Evolutionary conservation across 2,113 vertebrate species (phyloP).

Genomic region (Cryptoleucopteryx plumbea): DNA sequence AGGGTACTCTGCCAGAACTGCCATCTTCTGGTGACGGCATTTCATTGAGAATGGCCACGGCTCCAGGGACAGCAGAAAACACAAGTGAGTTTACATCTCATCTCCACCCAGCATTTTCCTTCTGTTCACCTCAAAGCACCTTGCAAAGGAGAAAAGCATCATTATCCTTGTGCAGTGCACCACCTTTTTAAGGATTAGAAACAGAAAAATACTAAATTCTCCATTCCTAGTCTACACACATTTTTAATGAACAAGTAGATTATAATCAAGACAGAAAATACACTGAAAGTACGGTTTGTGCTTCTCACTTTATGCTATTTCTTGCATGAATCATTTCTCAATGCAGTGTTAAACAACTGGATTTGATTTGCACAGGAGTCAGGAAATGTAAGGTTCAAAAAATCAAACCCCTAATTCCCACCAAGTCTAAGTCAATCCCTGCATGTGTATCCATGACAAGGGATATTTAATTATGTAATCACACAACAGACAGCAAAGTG

Average conservation of each 20-base stretch:
- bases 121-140: not conserved
- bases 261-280: slow-evolving; percentile 13
- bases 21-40: not conserved
- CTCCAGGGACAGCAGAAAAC: slow-evolving; percentile 11
- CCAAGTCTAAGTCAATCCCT: slow-evolving; percentile 37
- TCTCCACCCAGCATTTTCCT: not conserved
- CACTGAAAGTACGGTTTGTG: not conserved
- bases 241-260: slow-evolving; percentile 46
- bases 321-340: slow-evolving; percentile 49
- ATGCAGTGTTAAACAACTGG: slow-evolving; percentile 20
- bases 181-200: slow-evolving; percentile 2
- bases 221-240: slow-evolving; percentile 11
- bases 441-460: not conserved
- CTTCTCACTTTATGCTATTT: slow-evolving; percentile 10
- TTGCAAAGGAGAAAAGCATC: not conserved
- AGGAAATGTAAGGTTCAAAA: slow-evolving; percentile 65
- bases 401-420: slow-evolving; percentile 44
- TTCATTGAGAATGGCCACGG: not conserved
- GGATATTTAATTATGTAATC: slow-evolving; percentile 55
- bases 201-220: not conserved
- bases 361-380: slow-evolving; percentile 62
- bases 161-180: not conserved
- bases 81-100: not conserved
- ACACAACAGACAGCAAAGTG: slow-evolving; percentile 5
- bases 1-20: slow-evolving; percentile 23